phyloP scores from a whole-genome alignment of 2,888 invertebrate genomes.

The Gymnoscelis rufifasciata region DNA sequence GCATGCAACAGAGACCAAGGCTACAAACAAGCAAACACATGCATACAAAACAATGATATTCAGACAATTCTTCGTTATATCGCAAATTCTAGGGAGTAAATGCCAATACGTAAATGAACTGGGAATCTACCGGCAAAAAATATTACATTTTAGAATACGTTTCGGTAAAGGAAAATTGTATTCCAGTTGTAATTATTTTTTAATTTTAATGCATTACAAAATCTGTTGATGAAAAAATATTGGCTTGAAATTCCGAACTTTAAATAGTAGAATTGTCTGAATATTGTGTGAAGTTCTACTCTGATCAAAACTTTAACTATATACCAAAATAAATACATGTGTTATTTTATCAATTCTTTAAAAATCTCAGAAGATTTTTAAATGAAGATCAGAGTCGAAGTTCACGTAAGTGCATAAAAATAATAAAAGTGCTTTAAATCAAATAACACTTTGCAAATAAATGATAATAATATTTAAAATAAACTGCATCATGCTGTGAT shows the following conservation, averaged over 20 bases:
- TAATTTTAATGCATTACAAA: too few species aligned
- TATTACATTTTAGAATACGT: too few species aligned
- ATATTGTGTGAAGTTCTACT: conserved; percentile 34
- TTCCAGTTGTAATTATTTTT: too few species aligned
- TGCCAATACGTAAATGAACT: too few species aligned
- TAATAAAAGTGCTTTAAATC: conserved; percentile 30
- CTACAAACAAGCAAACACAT: conserved; percentile 72
- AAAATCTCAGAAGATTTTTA: too few species aligned
- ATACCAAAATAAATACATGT: too few species aligned
- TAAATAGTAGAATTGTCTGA: conserved; percentile 31
- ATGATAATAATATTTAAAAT: conserved; percentile 6
- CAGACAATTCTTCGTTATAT: conserved; percentile 38
- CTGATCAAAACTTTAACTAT: conserved; percentile 24
- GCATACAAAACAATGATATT: conserved; percentile 46
- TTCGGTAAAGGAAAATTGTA: too few species aligned
- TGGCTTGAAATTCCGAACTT: background rate
- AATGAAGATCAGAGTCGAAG: conserved; percentile 11
- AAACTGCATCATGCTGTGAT: conserved; percentile 51
- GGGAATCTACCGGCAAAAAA: too few species aligned
- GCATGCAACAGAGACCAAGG: conserved; percentile 78
- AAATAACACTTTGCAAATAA: conserved; percentile 32
- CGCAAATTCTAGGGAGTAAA: too few species aligned
- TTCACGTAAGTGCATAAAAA: conserved; percentile 21
- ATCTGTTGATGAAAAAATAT: too few species aligned
- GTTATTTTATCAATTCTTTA: too few species aligned